Evolutionary conservation across 2,797 vertebrate genomes (phyloP).

Genomic region (Craterocephalus amniculus): DNA sequence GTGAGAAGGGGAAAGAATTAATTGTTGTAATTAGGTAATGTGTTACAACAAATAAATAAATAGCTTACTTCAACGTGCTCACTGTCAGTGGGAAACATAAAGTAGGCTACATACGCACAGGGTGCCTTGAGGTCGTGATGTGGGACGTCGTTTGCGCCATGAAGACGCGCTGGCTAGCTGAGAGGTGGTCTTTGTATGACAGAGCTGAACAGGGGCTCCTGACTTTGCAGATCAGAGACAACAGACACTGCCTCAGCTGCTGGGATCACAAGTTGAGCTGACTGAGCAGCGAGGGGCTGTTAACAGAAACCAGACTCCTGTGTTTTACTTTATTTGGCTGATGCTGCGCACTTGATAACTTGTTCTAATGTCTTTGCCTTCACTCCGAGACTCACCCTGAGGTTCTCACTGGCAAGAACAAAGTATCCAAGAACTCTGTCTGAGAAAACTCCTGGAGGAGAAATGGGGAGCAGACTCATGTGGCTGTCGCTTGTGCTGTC

Average conservation of each 20-base stretch:
- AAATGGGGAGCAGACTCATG: constrained; percentile 70
- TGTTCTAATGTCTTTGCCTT: constrained; percentile 66
- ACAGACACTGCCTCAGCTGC: constrained; percentile 40
- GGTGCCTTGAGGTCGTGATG: constrained; percentile 58
- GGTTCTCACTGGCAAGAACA: constrained; percentile 36
- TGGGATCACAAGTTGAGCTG: constrained; percentile 10
- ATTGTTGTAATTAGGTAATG: not conserved
- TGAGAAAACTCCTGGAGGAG: constrained; percentile 37
- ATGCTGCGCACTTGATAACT: constrained; percentile 15
- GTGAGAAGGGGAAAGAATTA: not conserved
- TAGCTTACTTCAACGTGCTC: not conserved
- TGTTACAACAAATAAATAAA: not conserved
- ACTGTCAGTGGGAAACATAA: not conserved
- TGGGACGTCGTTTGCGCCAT: constrained; percentile 43
- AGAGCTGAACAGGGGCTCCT: constrained; percentile 59
- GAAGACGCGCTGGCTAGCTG: constrained; percentile 53
- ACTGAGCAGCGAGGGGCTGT: constrained; percentile 28
- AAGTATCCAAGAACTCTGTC: constrained; percentile 16
- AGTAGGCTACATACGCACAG: constrained; percentile 2
- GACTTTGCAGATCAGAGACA: constrained; percentile 57
- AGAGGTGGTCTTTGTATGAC: constrained; percentile 76
- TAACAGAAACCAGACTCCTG: constrained; percentile 3
- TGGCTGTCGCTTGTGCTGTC: constrained; percentile 71
- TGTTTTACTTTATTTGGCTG: not conserved
- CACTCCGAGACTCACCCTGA: constrained; percentile 57